phyloP scores from a whole-genome alignment of 2,888 invertebrate genomes.

The Cistogaster globosa region DNA sequence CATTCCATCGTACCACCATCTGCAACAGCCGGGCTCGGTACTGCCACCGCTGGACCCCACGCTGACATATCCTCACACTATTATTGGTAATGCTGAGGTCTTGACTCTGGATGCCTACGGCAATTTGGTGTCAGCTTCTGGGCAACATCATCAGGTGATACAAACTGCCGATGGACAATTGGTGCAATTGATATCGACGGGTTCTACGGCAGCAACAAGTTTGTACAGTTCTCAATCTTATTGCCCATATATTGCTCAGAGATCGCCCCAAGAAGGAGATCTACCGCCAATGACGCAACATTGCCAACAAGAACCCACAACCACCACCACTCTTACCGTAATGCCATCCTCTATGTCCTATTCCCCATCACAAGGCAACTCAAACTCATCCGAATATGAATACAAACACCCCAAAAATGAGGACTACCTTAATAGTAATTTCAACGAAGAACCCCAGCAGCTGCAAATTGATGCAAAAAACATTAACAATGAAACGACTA shows the following conservation, averaged over 20 bases:
- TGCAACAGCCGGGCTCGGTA: constrained; percentile 85
- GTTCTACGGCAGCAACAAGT: constrained; percentile 80
- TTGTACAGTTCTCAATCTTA: constrained; percentile 67
- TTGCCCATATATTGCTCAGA: constrained; percentile 76
- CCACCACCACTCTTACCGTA: neutral
- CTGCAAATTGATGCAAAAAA: constrained; percentile 1
- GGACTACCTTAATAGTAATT: constrained; percentile 62
- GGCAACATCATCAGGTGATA: constrained; percentile 73
- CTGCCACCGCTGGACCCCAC: constrained; percentile 85
- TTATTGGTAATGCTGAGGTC: constrained; percentile 87
- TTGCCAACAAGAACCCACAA: constrained; percentile 58
- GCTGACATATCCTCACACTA: constrained; percentile 88
- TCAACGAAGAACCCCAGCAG: constrained; percentile 29
- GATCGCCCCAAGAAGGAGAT: constrained; percentile 81
- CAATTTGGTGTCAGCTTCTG: constrained; percentile 73
- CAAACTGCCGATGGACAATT: constrained; percentile 79
- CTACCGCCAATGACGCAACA: constrained; percentile 77
- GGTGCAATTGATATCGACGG: constrained; percentile 83
- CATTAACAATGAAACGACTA: neutral
- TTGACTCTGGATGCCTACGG: constrained; percentile 78
- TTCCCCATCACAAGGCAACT: constrained; percentile 82
- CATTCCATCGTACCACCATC: constrained; percentile 83
- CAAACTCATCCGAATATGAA: constrained; percentile 11
- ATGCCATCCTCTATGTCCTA: constrained; percentile 72
- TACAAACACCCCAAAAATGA: constrained; percentile 38